Base-by-base conservation (phyloP, 2,797 vertebrate genomes). In the Discoglossus pictus region DNA sequence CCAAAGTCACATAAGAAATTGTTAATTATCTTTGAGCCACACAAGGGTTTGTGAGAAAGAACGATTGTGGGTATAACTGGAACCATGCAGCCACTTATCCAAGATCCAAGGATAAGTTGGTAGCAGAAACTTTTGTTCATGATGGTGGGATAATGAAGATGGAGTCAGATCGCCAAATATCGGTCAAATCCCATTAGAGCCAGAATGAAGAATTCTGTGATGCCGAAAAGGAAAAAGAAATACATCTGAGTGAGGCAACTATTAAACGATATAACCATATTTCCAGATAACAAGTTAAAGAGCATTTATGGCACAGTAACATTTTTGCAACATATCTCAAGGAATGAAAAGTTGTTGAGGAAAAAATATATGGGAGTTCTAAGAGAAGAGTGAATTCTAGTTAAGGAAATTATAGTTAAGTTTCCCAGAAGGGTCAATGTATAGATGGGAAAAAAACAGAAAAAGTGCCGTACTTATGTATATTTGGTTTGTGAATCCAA, bases 101-200 rank as follows among this genome's bases (percentile, higher is more conserved):
- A 61, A 0, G 27, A 61, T 12, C 25, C 43, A 15, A 1, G 13
- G 31, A 77, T 60, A 25, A 77, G 55, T 12, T 56, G 24, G 55
- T 11, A 44, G n/a, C 76, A 78, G 2, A 66, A 39, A 15, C 16
- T 68, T 12, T 68, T 74, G 21, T 71, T 76, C 69, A 80, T 80
- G 34, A 73, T 21, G 1, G 50, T 25, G 40, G 67, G 66, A n/a
- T 82, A 82, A 52, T 79, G 60, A 35, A 82, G 61, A 1, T 77
- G 76, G 0, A 78, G 77, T 1, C 76, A 79, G 40, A 79, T 76
- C 7, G 80, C 78, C 1, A 76, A 53, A n/a, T 73, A 80, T 46
- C 43, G 58, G 2, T 80, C 76, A 18, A 80, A 79, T 11, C 75
- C 79, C 79, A 79, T 80, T 17, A 69, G 73, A 9, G 67, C 55